Percentiles rank a stretch among this genome's conserved stretches.
These are phyloP conservation scores for Dioctria rufipes DNA, from an alignment of 2,888 invertebrate genomes.

Conservation along the genomic window DNA sequence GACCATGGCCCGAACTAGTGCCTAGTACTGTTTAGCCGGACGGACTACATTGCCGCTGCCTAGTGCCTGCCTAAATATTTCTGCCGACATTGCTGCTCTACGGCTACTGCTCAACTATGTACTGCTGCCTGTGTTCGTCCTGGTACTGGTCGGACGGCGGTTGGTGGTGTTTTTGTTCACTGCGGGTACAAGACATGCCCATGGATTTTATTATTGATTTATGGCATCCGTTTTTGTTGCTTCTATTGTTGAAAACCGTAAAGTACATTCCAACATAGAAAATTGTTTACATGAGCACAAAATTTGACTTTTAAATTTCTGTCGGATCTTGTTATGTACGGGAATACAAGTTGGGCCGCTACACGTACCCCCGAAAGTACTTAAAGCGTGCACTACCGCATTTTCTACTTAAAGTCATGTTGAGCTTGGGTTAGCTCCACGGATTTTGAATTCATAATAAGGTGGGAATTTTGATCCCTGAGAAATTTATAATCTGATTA, in stretches of 20 bases:
- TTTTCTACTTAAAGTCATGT: neutral
- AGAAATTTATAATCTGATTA: neutral
- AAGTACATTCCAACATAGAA: conserved; percentile 53
- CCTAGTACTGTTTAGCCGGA: conserved; percentile 8
- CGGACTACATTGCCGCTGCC: conserved; percentile 26
- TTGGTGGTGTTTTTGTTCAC: conserved; percentile 48
- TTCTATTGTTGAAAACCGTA: conserved; percentile 52
- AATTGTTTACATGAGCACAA: conserved; percentile 56
- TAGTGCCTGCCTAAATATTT: conserved; percentile 39
- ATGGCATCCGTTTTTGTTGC: conserved; percentile 59
- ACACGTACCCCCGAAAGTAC: neutral
- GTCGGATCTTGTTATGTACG: conserved; percentile 41
- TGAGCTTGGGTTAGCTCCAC: neutral
- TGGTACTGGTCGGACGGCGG: neutral
- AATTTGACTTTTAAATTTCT: conserved; percentile 56
- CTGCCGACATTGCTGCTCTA: conserved; percentile 4
- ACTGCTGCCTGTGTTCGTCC: neutral
- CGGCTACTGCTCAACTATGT: no score
- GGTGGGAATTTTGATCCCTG: neutral
- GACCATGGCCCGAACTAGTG: conserved; percentile 22
- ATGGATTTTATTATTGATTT: conserved; percentile 60
- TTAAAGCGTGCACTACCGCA: conserved; percentile 6
- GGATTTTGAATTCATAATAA: conserved; percentile 1
- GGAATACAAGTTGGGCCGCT: conserved; percentile 4
- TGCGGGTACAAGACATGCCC: conserved; percentile 51